Conservation (phyloP, 2,888 invertebrate genomes). For the Beris chalybata region DNA sequence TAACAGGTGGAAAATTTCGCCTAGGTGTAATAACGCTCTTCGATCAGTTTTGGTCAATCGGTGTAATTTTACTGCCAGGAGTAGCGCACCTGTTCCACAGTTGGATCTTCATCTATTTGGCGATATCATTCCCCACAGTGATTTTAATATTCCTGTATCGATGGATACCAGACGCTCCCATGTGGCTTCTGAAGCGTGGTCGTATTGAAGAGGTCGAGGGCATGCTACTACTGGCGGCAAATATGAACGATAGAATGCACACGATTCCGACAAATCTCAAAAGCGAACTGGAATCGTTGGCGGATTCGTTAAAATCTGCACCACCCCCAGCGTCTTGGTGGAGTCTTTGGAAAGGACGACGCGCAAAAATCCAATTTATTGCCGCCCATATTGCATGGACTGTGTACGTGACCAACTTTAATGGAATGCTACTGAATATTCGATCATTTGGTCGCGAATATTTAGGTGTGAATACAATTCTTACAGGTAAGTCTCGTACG, state of each 20-base stretch:
- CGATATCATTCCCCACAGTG: slow-evolving; percentile 56
- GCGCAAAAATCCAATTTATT: slow-evolving; percentile 50
- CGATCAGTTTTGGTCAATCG: slow-evolving; percentile 58
- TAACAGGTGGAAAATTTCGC: slow-evolving; percentile 53
- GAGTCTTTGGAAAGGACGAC: slow-evolving; percentile 50
- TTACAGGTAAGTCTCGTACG: slow-evolving; percentile 51
- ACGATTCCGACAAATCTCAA: slow-evolving; percentile 51
- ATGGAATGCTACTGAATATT: slow-evolving; percentile 57
- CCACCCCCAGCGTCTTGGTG: slow-evolving; percentile 49
- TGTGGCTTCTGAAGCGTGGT: slow-evolving; percentile 54
- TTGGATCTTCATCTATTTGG: slow-evolving; percentile 56
- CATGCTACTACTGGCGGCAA: slow-evolving; percentile 51
- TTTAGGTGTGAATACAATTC: slow-evolving; percentile 53
- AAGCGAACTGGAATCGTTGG: slow-evolving; percentile 47
- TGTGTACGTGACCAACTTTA: slow-evolving; percentile 54
- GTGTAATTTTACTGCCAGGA: slow-evolving; percentile 55
- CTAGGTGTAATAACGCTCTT: slow-evolving; percentile 53
- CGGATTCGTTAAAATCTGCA: slow-evolving; percentile 45
- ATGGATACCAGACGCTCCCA: slow-evolving; percentile 58
- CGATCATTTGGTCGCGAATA: slow-evolving; percentile 56
- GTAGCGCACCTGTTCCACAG: slow-evolving; percentile 52
- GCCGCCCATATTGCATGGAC: slow-evolving; percentile 54
- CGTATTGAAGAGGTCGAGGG: slow-evolving; percentile 50
- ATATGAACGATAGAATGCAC: slow-evolving; percentile 51
- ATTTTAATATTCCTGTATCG: slow-evolving; percentile 51